phyloP scores from a whole-genome alignment of 1,140 invertebrate genomes.

The Lordiphosa stackelbergi region DNA sequence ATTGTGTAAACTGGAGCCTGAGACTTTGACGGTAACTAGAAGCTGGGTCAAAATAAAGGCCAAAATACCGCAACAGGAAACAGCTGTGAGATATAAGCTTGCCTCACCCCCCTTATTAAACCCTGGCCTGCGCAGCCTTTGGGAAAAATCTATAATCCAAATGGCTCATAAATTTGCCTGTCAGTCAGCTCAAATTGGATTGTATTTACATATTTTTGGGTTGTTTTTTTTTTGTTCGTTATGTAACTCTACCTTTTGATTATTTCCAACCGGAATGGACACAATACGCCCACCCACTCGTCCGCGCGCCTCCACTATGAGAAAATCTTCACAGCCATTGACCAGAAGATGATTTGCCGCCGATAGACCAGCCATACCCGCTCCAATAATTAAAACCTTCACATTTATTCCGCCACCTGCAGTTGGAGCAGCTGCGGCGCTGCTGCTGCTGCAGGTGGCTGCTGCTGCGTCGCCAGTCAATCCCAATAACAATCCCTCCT shows the following conservation, averaged over 20 bases:
- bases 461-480: constrained; percentile 32
- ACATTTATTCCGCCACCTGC: constrained; percentile 36
- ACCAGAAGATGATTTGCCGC: constrained; percentile 90
- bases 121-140: not conserved
- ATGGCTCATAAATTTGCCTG: not conserved
- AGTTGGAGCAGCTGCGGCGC: constrained; percentile 3
- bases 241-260: constrained; percentile 78
- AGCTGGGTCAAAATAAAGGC: no score
- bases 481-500: constrained; percentile 39
- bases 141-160: constrained; percentile 66
- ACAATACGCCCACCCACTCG: constrained; percentile 89
- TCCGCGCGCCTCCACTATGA: constrained; percentile 88
- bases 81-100: no score
- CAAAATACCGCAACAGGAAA: no score
- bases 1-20: constrained; percentile 9
- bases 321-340: constrained; percentile 87
- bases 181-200: not conserved
- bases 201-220: not conserved
- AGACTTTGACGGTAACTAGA: not conserved
- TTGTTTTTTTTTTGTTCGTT: constrained; percentile 14
- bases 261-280: constrained; percentile 84
- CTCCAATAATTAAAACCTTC: constrained; percentile 90
- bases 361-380: constrained; percentile 90
- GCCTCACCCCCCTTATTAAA: no score
- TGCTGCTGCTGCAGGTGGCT: constrained; percentile 6